Evolutionary conservation across 92 coral and sea anemone genomes (phyloP).

Genomic region (Actinernus sp.): DNA sequence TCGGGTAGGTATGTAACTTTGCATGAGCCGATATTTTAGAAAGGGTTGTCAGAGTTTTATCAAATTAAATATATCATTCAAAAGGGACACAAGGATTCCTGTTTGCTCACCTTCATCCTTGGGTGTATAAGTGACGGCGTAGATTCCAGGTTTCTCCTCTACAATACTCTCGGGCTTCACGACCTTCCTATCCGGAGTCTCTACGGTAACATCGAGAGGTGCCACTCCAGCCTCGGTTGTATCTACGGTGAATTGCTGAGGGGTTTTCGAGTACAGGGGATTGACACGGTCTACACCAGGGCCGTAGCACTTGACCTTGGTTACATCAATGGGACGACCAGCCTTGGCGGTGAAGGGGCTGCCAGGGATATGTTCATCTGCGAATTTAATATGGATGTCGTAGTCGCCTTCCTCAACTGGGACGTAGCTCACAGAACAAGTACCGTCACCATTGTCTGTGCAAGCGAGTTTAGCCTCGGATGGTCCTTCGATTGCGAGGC

Average conservation of each 20-base stretch:
- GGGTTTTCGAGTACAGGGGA: constrained; percentile 85
- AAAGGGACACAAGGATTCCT: too few relatives aligned
- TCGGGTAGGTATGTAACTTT: constrained; percentile 88
- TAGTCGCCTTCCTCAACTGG: constrained; percentile 93
- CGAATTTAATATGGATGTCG: constrained; percentile 94
- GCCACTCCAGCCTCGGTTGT: constrained; percentile 97
- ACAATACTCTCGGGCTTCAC: constrained; percentile 83
- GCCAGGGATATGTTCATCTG: constrained; percentile 98
- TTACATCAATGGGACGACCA: constrained; percentile 86
- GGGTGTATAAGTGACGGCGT: constrained; percentile 86
- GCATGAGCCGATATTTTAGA: too few relatives aligned
- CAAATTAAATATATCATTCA: too few relatives aligned
- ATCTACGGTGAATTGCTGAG: constrained; percentile 90
- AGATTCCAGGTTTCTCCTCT: constrained; percentile 84
- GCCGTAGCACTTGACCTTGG: constrained; percentile 95
- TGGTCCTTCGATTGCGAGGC: constrained; percentile 96
- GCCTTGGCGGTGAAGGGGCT: constrained; percentile 98
- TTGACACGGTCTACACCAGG: constrained; percentile 91
- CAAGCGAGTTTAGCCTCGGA: constrained; percentile 95
- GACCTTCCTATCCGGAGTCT: constrained; percentile 78
- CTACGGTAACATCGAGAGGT: constrained; percentile 88
- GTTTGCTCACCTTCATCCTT: constrained; percentile 79
- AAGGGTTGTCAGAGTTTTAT: too few relatives aligned
- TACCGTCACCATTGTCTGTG: constrained; percentile 92
- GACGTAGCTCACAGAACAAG: constrained; percentile 91